Evolutionary conservation across 2,888 invertebrate species (phyloP).

Genomic region (Teleiodes luculella): DNA sequence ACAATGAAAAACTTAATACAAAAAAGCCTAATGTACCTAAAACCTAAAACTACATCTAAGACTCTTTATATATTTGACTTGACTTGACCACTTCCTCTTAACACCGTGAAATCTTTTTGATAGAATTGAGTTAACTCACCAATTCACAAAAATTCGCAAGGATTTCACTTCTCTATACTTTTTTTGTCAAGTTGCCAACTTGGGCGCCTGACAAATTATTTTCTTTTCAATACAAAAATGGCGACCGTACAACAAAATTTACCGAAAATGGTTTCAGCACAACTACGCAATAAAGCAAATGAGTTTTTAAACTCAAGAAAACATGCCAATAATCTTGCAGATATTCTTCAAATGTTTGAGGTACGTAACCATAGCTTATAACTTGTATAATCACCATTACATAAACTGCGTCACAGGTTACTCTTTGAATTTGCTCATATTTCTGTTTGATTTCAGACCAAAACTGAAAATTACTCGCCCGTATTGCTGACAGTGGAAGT

Average conservation of each 20-base stretch:
- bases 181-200: slow-evolving; percentile 26
- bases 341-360: slow-evolving; percentile 84
- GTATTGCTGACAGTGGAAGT: slow-evolving; percentile 84
- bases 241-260: slow-evolving; percentile 63
- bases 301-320: slow-evolving; percentile 83
- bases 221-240: slow-evolving; percentile 68
- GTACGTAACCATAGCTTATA: slow-evolving; percentile 45
- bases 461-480: slow-evolving; percentile 71
- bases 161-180: too few species aligned
- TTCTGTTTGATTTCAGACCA: slow-evolving; percentile 46
- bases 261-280: slow-evolving; percentile 80
- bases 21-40: too few species aligned
- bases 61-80: too few species aligned
- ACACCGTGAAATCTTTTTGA: too few species aligned
- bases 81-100: too few species aligned
- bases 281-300: slow-evolving; percentile 83
- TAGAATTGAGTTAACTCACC: too few species aligned
- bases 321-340: slow-evolving; percentile 82
- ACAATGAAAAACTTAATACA: too few species aligned
- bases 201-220: slow-evolving; percentile 30
- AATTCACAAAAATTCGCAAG: too few species aligned
- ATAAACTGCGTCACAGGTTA: slow-evolving; percentile 41
- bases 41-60: too few species aligned
- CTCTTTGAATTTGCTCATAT: slow-evolving; percentile 28
- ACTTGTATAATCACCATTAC: slow-evolving; percentile 5